Conservation (phyloP, 2,888 invertebrate species). For the Harpalus rubripes region DNA sequence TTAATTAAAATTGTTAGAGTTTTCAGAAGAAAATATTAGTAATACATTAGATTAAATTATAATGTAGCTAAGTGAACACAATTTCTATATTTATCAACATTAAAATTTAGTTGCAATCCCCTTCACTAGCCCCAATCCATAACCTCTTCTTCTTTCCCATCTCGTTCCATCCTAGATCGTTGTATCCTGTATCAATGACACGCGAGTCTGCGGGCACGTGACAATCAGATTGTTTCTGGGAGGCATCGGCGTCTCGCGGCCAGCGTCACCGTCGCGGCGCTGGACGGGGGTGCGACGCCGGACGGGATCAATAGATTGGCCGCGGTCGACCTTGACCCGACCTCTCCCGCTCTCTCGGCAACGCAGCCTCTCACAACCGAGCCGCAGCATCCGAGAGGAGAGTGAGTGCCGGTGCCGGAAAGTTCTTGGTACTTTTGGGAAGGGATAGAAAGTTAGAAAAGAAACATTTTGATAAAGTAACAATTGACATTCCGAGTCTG, state of each 20-base stretch:
- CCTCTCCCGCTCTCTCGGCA: slow-evolving; percentile 70
- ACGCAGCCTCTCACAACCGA: not conserved
- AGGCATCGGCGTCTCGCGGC: slow-evolving; percentile 39
- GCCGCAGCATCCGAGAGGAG: slow-evolving; percentile 4
- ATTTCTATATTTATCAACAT: too few species aligned
- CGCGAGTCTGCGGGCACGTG: slow-evolving; percentile 14
- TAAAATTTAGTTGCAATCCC: too few species aligned
- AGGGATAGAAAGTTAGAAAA: not conserved
- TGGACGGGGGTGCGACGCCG: slow-evolving; percentile 46
- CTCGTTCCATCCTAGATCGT: too few species aligned
- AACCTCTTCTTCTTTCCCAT: too few species aligned
- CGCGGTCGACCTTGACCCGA: slow-evolving; percentile 75
- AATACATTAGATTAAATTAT: too few species aligned
- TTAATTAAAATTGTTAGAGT: too few species aligned
- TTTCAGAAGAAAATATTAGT: too few species aligned
- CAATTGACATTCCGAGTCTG: too few species aligned
- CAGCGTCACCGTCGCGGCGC: slow-evolving; percentile 19
- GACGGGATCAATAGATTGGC: slow-evolving; percentile 75
- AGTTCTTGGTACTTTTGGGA: not conserved
- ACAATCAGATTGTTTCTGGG: slow-evolving; percentile 50
- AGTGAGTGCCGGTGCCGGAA: not conserved
- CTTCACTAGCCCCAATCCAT: too few species aligned
- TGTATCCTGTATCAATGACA: not conserved
- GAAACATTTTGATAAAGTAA: too few species aligned
- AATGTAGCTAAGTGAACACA: too few species aligned